A percentile compares a stretch with the other conserved stretches of the same genome.
Evolutionary conservation across 2,888 invertebrate species (phyloP).

Genomic region (Loripinus fragilis): DNA sequence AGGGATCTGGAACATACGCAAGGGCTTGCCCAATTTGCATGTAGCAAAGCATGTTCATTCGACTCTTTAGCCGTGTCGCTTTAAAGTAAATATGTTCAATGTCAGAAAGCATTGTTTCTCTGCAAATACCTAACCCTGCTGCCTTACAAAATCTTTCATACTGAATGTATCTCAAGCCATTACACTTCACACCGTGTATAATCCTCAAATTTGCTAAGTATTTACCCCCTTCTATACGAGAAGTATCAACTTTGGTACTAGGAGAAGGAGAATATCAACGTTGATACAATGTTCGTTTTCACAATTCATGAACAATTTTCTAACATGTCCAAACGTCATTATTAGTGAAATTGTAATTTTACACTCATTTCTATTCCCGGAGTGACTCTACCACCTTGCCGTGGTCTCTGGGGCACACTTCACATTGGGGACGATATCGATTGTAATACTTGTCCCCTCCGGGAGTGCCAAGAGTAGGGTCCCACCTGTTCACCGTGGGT

Average conservation of each 20-base stretch:
- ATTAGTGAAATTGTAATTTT: not conserved
- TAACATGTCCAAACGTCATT: not conserved
- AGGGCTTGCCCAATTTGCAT: too few species aligned
- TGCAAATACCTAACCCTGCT: not conserved
- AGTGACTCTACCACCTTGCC: too few species aligned
- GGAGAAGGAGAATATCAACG: not conserved
- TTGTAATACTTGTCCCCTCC: too few species aligned
- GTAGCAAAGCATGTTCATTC: too few species aligned
- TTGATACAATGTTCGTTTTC: not conserved
- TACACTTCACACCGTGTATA: not conserved
- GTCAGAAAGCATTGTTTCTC: slow-evolving; percentile 1
- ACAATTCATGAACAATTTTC: not conserved
- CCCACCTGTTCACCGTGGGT: too few species aligned
- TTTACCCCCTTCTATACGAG: not conserved
- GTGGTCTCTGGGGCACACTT: too few species aligned
- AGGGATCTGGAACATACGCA: not conserved
- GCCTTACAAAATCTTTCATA: not conserved
- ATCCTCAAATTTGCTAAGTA: not conserved
- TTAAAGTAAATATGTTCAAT: slow-evolving; percentile 15
- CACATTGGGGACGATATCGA: too few species aligned
- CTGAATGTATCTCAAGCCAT: not conserved
- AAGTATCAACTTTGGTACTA: too few species aligned
- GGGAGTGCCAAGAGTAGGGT: too few species aligned
- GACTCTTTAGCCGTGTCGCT: not conserved
- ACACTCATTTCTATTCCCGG: too few species aligned